Conservation (phyloP, 2,888 invertebrate species). For the Iselma pallidipennis region DNA sequence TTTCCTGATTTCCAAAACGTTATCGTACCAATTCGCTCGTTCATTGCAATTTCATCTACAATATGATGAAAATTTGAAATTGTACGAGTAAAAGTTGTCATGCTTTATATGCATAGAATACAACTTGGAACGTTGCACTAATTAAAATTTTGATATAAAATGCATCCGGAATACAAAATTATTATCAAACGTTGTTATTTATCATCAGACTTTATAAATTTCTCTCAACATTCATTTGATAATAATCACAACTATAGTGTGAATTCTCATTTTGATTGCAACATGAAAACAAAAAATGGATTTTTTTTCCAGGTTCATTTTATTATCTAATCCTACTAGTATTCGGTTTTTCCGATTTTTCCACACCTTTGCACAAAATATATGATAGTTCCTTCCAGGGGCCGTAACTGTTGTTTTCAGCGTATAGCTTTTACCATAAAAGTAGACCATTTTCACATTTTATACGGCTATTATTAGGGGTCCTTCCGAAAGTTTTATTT, state of each 20-base stretch:
- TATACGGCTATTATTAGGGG: too few species aligned
- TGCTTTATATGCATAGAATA: slow-evolving; percentile 2
- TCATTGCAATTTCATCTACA: background rate
- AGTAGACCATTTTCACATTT: too few species aligned
- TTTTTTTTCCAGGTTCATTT: too few species aligned
- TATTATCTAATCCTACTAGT: too few species aligned
- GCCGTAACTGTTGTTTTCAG: too few species aligned
- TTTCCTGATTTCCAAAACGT: background rate
- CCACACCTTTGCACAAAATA: too few species aligned
- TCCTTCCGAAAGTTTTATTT: too few species aligned
- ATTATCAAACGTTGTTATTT: background rate
- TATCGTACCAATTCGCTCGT: background rate
- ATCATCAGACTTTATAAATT: background rate
- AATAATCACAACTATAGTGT: background rate
- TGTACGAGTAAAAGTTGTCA: background rate
- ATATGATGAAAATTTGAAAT: background rate
- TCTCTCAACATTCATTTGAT: background rate
- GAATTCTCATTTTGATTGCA: too few species aligned
- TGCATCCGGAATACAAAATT: background rate
- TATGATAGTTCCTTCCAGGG: too few species aligned
- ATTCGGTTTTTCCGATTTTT: too few species aligned
- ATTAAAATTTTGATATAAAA: slow-evolving; percentile 1
- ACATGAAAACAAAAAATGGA: too few species aligned
- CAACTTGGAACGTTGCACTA: background rate
- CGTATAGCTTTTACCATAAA: too few species aligned